Conservation (phyloP, 2,797 vertebrate genomes). For the Anisognathus igniventris region DNA sequence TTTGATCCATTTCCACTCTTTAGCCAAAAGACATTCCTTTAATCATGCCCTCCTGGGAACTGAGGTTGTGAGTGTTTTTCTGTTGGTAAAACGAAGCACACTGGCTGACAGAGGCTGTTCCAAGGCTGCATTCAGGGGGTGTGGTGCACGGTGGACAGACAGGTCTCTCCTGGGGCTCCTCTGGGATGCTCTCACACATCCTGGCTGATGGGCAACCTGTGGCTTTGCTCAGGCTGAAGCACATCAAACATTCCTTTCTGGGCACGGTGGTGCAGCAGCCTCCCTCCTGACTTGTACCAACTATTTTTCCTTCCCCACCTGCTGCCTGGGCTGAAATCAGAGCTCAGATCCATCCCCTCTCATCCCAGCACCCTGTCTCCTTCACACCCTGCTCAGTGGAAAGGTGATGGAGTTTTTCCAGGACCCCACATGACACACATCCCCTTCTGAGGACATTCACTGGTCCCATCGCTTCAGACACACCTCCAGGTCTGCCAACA, state of each 20-base stretch:
- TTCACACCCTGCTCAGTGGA: not conserved
- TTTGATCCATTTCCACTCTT: not conserved
- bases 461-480: not conserved
- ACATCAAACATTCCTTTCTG: not conserved
- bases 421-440: not conserved
- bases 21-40: not conserved
- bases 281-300: not conserved
- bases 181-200: not conserved
- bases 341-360: not conserved
- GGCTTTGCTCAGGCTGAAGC: not conserved
- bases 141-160: not conserved
- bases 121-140: not conserved
- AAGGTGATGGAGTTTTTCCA: not conserved
- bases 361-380: not conserved
- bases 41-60: not conserved
- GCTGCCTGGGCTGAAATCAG: not conserved
- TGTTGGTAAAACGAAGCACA: not conserved
- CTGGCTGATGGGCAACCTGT: not conserved
- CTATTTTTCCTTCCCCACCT: not conserved
- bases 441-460: not conserved
- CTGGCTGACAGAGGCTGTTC: not conserved
- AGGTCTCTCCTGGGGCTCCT: not conserved
- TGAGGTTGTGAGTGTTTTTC: not conserved
- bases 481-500: not conserved
- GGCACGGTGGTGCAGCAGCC: accelerated